Evolutionary conservation across 2,113 vertebrate genomes (phyloP).

Genomic region (Camelus bactrianus): DNA sequence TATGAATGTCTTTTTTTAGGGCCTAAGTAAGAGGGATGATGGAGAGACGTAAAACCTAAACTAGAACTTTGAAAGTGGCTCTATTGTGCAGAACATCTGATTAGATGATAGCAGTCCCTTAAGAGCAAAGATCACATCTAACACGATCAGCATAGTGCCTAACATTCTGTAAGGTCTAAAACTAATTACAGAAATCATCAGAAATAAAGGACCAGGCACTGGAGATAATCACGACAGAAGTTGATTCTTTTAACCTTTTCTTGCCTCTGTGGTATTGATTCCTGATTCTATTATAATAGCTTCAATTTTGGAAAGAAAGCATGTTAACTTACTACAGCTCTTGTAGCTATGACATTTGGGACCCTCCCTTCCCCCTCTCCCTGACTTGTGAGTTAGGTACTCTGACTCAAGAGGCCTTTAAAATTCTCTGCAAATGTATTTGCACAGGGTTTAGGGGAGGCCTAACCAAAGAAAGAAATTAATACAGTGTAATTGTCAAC

Average conservation of each 20-base stretch:
- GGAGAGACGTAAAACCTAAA: constrained; percentile 34
- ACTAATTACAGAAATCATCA: constrained; percentile 76
- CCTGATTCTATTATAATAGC: constrained; percentile 76
- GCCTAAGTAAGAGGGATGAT: background rate
- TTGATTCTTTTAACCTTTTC: constrained; percentile 75
- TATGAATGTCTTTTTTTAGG: background rate
- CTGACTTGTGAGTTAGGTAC: constrained; percentile 11
- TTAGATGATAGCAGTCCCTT: constrained; percentile 31
- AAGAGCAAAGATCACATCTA: constrained; percentile 53
- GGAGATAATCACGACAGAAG: constrained; percentile 55
- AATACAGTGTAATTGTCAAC: constrained; percentile 76
- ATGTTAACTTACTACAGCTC: constrained; percentile 33
- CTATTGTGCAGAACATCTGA: background rate
- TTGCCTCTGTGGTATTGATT: constrained; percentile 76
- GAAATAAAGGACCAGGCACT: constrained; percentile 61
- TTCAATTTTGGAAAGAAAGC: constrained; percentile 76
- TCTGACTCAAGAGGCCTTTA: constrained; percentile 49
- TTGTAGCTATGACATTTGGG: constrained; percentile 1
- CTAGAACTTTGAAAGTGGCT: constrained; percentile 34
- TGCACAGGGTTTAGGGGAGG: background rate
- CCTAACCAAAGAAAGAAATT: constrained; percentile 64
- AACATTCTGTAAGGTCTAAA: constrained; percentile 66
- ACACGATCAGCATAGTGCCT: constrained; percentile 6
- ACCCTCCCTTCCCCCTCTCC: background rate
- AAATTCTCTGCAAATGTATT: constrained; percentile 53